Evolutionary conservation across 2,797 vertebrate species (phyloP), one percentile per base, ranked within the genome.

Genomic region (Tinamus major): DNA sequence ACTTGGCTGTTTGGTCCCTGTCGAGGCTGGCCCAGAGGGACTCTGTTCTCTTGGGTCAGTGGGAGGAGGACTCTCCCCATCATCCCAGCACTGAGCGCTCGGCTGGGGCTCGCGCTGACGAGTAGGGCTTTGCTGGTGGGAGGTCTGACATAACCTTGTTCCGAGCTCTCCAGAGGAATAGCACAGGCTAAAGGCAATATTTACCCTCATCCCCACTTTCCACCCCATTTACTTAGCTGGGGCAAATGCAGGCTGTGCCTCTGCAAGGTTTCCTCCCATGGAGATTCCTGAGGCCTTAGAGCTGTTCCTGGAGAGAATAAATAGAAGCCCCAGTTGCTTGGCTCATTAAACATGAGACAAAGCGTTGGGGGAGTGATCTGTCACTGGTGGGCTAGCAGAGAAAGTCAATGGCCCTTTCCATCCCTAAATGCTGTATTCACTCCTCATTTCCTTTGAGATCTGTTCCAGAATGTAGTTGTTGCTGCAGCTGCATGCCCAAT

Each of bases 281-380:
- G 37, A 91, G 56, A 68, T 68, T 86, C 74, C 41, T 64, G 56
- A 74, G 89, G 59, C 56, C 55, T 56, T 42, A 23, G 70, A 84
- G 33, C 5, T 5, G 1, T 7, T 79, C 77, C 55, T 56, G 49
- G 48, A 37, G 79, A 87, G 56, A 79, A 18, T 79, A 68, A 93
- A 77, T n/a, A 81, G 87, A 93, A 88, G 56, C 75, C 24, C 37
- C 75, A 48, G 42, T 69, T 92, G 62, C 72, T 85, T 64, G 89
- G 63, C 80, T 93, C 91, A 87, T 96, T 95, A 91, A 77, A 87
- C 83, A 85, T 20, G 72, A 58, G 82, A 88, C 85, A 92, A 94
- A 94, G 78, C 53, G 0, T 68, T 75, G 81, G 48, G 74, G 71
- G 85, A 94, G 44, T 9, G 2, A 91, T 91, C 77, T 76, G 85